These are phyloP conservation scores for Harmothoe impar DNA, from an alignment of 2,888 invertebrate genomes.

Conservation along the genomic window DNA sequence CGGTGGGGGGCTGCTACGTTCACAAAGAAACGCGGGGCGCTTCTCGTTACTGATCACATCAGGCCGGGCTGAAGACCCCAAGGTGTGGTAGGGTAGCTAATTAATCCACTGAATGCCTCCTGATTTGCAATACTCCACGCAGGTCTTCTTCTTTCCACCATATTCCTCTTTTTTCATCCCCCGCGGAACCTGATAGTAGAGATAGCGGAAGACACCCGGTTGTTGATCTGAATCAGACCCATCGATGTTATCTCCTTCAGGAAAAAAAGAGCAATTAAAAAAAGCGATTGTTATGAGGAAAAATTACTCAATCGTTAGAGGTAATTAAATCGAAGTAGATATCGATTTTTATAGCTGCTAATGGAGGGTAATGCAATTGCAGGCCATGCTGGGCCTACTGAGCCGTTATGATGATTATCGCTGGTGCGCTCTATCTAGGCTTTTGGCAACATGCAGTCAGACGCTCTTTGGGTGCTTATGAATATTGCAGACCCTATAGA, in stretches of 20 bases:
- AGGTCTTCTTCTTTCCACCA: no score
- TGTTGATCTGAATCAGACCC: no score
- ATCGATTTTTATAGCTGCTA: slow-evolving; percentile 2
- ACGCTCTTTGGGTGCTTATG: neutral
- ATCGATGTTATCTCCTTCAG: no score
- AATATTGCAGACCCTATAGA: neutral
- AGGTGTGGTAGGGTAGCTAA: slow-evolving; percentile 18
- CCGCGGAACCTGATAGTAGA: neutral
- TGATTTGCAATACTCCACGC: neutral
- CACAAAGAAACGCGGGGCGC: no score
- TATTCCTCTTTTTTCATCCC: neutral
- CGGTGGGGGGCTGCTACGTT: no score
- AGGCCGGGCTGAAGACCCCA: neutral
- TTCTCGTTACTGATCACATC: neutral
- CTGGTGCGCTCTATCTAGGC: neutral
- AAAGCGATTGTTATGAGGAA: neutral
- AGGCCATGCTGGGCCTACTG: neutral
- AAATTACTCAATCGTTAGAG: neutral
- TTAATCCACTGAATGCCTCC: slow-evolving; percentile 9
- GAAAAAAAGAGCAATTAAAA: neutral
- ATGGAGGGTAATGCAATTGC: neutral
- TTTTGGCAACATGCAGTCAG: neutral
- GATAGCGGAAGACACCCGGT: slow-evolving; percentile 11
- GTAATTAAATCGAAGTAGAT: slow-evolving; percentile 21
- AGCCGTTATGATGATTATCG: neutral